Base-by-base conservation (phyloP, 1,140 invertebrate genomes). In the Drosophila azteca region DNA sequence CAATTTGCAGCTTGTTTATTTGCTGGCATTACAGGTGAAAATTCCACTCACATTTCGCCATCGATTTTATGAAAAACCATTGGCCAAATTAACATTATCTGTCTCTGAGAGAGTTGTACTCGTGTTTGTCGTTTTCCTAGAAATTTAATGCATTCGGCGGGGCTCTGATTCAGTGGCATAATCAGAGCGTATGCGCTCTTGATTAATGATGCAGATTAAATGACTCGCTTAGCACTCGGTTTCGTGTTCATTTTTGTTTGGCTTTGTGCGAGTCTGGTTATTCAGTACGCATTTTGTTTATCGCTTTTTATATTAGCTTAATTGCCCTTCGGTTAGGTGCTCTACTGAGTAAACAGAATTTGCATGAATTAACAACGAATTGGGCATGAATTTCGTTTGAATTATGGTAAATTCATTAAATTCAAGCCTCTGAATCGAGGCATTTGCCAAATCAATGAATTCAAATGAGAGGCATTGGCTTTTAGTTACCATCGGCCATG, bases 201-300 rank as follows among this genome's bases (percentile, higher is more conserved):
- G 80, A 83, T 83, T 76, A 83, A 84, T 84, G 75, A 83, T 75
- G 80, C 76, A 84, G 76, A 84, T 83, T 84, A 79, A 71, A 84
- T 68, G 41, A 52, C 60, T 77, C 72, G 61, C 54, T 66, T 71
- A 54, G 29, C 61, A 61, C 53, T 44, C 29, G 69, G 35, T 72
- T 62, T 61, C 48, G 49, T 61, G 63, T 64, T 11, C 11, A 43
- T 55, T 72, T 72, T 39, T 52, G 46, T 26, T 29, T 57, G 39
- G 39, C 39, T 24, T 53, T 58, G 43, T 71, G 44, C 62, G 29
- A 53, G 26, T 62, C 63, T 29, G 51, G 31, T 13, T 57, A 29
- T 69, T 67, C 22, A 43, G 48, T 5, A 5, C 13, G 31, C 35
- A 63, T 57, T 79, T 75, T 29, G 45, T 66, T 75, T 80, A 80